Base-by-base conservation (phyloP, 1,140 invertebrate species). In the Eciton burchellii region DNA sequence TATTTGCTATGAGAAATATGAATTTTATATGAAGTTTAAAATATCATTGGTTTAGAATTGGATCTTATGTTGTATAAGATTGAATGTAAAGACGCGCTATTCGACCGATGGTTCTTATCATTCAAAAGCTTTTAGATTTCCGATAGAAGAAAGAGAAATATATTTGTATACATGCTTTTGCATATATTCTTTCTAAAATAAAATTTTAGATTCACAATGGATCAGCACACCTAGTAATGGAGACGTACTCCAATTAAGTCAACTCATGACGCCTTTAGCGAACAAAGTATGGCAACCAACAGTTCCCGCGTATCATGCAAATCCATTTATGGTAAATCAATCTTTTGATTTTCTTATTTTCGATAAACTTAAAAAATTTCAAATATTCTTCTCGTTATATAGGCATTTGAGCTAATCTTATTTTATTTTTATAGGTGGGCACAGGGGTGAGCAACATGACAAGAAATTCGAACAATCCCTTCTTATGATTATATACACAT, bases 381-480 rank as follows among this genome's bases (percentile, higher is more conserved):
- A 35, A 35, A 35, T 35, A 2, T 35, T 35, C 59, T 66, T 12
- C 45, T 54, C 12, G 5, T 19, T 47, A 47, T 1, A 14, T 1
- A 9, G 35, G 35, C 12, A 62, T 8, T 41, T 0, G 8, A 4
- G 19, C 52, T 26, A 29, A 60, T 60, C 0, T 35, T 35, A 35
- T 0, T 84, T 21, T 4, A 2, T 91, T 91, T 56, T 2, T 6
- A 35, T 70, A 94, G 93, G 92, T 94, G 81, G 91, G 92, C 60
- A 92, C 92, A n/a, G 91, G 92, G 14, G 88, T 93, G 71, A 91
- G 90, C 77, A 92, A 93, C 87, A 89, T 91, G 82, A 90, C 92
- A 70, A 92, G 93, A 88, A 94, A 93, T 90, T 93, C 93, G 45
- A 94, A 94, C 84, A 94, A 94, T 82, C 93, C 93, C 12, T 94